phyloP scores from a whole-genome alignment of 1,140 invertebrate genomes.

The Drosophila tristis region DNA sequence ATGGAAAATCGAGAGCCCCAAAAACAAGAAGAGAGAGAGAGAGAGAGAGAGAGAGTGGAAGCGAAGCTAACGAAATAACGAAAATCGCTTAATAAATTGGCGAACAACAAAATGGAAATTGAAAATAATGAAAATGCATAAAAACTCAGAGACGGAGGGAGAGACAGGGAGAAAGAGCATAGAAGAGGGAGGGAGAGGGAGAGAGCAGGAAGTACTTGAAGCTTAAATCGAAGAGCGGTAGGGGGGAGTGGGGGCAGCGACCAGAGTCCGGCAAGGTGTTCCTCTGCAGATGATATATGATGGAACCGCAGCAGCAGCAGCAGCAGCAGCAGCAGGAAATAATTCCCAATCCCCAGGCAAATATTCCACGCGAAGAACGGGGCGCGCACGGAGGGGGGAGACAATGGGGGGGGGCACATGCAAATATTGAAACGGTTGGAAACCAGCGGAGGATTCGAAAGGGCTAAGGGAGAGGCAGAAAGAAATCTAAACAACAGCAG shows the following conservation, averaged over 20 bases:
- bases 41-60: background rate
- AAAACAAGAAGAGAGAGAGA: constrained; percentile 2
- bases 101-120: constrained; percentile 65
- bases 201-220: constrained; percentile 6
- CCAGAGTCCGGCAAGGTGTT: constrained; percentile 43
- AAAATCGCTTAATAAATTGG: constrained; percentile 67
- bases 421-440: constrained; percentile 71
- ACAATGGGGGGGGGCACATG: constrained; percentile 35
- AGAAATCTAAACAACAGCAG: constrained; percentile 80
- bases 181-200: background rate
- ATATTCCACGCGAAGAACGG: background rate
- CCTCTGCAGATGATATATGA: constrained; percentile 79
- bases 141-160: constrained; percentile 25
- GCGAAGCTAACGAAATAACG: background rate
- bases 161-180: background rate
- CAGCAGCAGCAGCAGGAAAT: constrained; percentile 65
- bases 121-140: constrained; percentile 82
- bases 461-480: constrained; percentile 43
- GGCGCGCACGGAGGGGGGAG: too few species aligned
- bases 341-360: constrained; percentile 59
- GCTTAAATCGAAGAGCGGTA: constrained; percentile 18
- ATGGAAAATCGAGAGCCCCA: constrained; percentile 3
- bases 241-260: background rate
- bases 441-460: constrained; percentile 1
- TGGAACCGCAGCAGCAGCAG: constrained; percentile 47